Conservation (phyloP, 2,113 vertebrate genomes). For the Gracilinanus agilis region DNA sequence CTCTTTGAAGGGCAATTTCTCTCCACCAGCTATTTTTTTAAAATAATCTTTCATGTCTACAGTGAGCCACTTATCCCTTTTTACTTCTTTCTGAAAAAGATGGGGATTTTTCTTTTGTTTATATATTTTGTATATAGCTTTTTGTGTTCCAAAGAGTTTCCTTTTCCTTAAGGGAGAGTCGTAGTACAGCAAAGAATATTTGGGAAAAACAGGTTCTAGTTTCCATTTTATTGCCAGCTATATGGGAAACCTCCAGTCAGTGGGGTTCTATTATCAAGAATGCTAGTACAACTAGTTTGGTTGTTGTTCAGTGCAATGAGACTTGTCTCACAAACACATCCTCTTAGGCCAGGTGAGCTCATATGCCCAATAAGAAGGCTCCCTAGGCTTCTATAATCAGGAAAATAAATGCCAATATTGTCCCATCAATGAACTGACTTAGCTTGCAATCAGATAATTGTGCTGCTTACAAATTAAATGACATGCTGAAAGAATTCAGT, state of each 20-base stretch:
- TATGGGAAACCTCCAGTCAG: background rate
- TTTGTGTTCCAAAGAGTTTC: background rate
- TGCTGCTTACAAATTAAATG: background rate
- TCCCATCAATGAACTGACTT: background rate
- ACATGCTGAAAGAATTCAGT: background rate
- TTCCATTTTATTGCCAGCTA: background rate
- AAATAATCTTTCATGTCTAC: slow-evolving; percentile 28
- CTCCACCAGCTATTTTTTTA: slow-evolving; percentile 19
- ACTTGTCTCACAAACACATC: background rate
- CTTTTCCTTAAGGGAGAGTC: background rate
- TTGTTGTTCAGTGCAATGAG: background rate
- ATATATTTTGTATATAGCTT: background rate
- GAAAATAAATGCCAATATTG: background rate
- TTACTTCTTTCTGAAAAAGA: slow-evolving; percentile 27
- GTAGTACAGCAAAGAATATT: background rate
- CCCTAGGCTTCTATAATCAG: background rate
- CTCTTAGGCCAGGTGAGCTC: background rate
- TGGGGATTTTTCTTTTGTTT: background rate
- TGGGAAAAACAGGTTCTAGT: background rate
- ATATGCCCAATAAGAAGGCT: background rate
- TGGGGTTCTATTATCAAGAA: background rate
- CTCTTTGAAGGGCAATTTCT: slow-evolving; percentile 37
- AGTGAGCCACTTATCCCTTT: slow-evolving; percentile 24
- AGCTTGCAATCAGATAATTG: background rate
- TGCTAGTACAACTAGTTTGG: background rate